These are phyloP conservation scores for Martes martes DNA, from an alignment of 2,113 vertebrate species.

Conservation along the genomic window DNA sequence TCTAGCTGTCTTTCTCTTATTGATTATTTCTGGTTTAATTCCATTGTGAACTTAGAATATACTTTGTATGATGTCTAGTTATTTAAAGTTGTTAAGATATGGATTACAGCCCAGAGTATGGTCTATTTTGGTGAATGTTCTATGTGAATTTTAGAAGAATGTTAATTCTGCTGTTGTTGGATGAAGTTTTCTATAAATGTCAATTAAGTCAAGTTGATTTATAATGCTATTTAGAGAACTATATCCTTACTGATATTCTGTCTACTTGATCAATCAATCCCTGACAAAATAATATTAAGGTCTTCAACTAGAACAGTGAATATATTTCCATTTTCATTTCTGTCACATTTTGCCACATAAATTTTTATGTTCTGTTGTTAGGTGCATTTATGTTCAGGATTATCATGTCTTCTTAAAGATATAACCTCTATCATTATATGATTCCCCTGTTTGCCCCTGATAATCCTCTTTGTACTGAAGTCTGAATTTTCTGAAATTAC, in stretches of 20 bases:
- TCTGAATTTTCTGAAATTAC: not conserved
- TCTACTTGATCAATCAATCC: not conserved
- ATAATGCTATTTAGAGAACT: not conserved
- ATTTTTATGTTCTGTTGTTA: not conserved
- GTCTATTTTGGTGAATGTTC: not conserved
- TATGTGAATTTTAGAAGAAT: not conserved
- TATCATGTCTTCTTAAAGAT: not conserved
- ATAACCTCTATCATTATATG: not conserved
- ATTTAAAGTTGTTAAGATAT: not conserved
- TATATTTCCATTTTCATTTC: not conserved
- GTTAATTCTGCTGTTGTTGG: not conserved
- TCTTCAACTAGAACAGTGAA: not conserved
- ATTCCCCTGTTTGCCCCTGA: not conserved
- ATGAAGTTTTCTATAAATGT: not conserved
- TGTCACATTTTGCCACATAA: not conserved
- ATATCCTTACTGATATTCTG: not conserved
- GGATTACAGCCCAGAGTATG: not conserved
- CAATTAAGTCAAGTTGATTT: not conserved
- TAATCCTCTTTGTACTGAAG: not conserved
- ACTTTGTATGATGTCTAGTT: not conserved
- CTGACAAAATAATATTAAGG: not conserved
- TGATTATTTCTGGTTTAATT: not conserved
- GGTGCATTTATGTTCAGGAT: not conserved
- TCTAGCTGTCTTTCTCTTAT: not conserved
- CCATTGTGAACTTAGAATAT: not conserved